These are phyloP conservation scores for Ianthella basta DNA, from an alignment of 37 sponge, comb jelly and placozoan species.

Conservation along the genomic window DNA sequence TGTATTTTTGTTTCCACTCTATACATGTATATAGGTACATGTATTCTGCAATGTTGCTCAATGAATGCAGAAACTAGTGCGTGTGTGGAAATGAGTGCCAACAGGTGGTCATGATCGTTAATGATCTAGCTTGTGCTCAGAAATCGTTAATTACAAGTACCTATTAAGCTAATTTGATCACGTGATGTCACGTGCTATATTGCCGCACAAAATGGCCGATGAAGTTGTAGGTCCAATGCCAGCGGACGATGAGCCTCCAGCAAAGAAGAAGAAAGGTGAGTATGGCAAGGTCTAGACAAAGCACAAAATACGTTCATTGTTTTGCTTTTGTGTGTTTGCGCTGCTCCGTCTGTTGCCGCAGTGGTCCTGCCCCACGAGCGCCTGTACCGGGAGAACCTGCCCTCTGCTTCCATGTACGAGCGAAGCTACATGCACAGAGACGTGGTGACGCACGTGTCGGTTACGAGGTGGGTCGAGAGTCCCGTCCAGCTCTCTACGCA, in stretches of 20 bases:
- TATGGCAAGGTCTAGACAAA: background rate
- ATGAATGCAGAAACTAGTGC: too few species aligned
- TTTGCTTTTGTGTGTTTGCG: background rate
- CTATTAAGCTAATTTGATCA: too few species aligned
- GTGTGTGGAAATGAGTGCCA: too few species aligned
- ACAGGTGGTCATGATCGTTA: too few species aligned
- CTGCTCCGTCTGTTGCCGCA: slow-evolving; percentile 11
- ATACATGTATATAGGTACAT: too few species aligned
- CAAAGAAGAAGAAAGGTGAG: slow-evolving; percentile 41
- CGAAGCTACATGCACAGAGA: slow-evolving; percentile 97
- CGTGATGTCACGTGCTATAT: too few species aligned
- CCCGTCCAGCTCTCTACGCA: background rate
- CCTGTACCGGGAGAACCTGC: slow-evolving; percentile 77
- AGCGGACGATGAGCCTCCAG: slow-evolving; percentile 9
- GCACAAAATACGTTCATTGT: background rate
- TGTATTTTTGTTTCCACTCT: too few species aligned
- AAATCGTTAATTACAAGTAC: too few species aligned
- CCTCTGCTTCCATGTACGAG: slow-evolving; percentile 90
- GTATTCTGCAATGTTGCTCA: too few species aligned
- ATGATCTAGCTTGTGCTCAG: too few species aligned
- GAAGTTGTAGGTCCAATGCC: slow-evolving; percentile 61
- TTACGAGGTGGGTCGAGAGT: slow-evolving; percentile 65
- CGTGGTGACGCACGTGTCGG: slow-evolving; percentile 66
- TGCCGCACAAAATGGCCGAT: slow-evolving; percentile 43
- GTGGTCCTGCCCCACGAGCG: slow-evolving; percentile 83